A percentile compares a stretch with the other conserved stretches of the same genome.
These are phyloP conservation scores for Priocnemis perturbator DNA, from an alignment of 2,888 invertebrate genomes.

Conservation along the genomic window DNA sequence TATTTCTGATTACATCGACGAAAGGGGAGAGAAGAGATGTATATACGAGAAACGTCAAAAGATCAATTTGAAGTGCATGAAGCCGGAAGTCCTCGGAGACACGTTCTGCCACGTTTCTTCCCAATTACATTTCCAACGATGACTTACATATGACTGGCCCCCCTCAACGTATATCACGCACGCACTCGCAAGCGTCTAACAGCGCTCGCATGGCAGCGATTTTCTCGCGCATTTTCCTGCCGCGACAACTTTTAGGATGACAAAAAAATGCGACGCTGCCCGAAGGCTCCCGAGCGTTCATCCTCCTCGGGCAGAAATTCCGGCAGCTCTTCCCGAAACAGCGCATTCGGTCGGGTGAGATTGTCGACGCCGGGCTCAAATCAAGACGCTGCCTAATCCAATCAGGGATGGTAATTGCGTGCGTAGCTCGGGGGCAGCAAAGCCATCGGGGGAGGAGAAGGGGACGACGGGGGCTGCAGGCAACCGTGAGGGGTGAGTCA, in stretches of 20 bases:
- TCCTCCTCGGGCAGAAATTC: constrained; percentile 27
- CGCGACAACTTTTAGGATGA: too few relatives aligned
- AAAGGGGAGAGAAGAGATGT: constrained; percentile 35
- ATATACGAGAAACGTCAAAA: constrained; percentile 34
- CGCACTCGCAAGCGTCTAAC: too few relatives aligned
- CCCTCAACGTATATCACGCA: too few relatives aligned
- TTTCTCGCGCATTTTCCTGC: too few relatives aligned
- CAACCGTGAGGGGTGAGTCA: constrained; percentile 58
- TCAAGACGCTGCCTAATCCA: constrained; percentile 72
- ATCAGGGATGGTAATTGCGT: constrained; percentile 72
- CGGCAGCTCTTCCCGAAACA: constrained; percentile 51
- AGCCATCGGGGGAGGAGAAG: constrained; percentile 49
- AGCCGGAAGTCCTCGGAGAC: constrained; percentile 25
- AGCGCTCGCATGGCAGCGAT: too few relatives aligned
- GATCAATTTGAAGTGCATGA: constrained; percentile 32
- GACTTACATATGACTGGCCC: constrained; percentile 8
- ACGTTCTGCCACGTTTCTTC: neutral
- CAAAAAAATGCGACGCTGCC: too few relatives aligned
- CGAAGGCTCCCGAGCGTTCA: neutral
- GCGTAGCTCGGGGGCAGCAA: constrained; percentile 67
- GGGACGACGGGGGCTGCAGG: constrained; percentile 44
- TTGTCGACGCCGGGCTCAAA: constrained; percentile 65
- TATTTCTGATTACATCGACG: constrained; percentile 49
- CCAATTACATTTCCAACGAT: too few relatives aligned
- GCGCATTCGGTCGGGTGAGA: constrained; percentile 57